Conservation (phyloP, 2,797 vertebrate genomes). For the Falco cherrug region DNA sequence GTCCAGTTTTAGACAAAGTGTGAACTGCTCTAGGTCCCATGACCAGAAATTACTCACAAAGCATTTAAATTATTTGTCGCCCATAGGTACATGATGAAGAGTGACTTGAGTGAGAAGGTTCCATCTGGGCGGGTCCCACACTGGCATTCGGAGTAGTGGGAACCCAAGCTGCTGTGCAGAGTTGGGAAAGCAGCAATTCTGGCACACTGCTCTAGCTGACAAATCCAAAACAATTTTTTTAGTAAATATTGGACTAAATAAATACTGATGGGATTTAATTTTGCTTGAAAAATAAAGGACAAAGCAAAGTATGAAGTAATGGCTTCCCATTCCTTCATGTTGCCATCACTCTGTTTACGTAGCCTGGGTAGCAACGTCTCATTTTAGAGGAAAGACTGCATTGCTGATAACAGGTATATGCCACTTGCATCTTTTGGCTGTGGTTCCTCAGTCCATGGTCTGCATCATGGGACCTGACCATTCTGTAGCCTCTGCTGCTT, state of each 20-base stretch:
- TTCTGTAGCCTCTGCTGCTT: neutral
- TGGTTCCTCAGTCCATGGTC: neutral
- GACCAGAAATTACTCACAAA: neutral
- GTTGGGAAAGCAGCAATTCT: neutral
- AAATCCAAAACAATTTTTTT: neutral
- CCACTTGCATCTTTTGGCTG: neutral
- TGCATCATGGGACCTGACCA: too few relatives aligned
- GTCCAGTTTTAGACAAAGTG: neutral
- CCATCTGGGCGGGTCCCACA: neutral
- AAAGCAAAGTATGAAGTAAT: neutral
- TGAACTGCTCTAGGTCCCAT: neutral
- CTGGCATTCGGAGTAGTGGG: neutral
- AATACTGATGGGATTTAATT: neutral
- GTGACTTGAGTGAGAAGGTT: neutral
- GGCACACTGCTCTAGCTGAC: neutral
- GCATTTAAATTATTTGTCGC: neutral
- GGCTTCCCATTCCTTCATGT: neutral
- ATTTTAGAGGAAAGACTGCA: neutral
- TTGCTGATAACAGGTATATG: neutral
- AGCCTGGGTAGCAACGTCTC: fast-evolving
- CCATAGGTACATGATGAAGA: neutral
- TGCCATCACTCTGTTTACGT: neutral
- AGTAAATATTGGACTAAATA: neutral
- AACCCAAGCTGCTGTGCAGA: neutral
- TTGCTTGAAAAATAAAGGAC: neutral